These are phyloP conservation scores for Thryonomys swinderianus DNA, from an alignment of 2,113 vertebrate species.

Conservation along the genomic window DNA sequence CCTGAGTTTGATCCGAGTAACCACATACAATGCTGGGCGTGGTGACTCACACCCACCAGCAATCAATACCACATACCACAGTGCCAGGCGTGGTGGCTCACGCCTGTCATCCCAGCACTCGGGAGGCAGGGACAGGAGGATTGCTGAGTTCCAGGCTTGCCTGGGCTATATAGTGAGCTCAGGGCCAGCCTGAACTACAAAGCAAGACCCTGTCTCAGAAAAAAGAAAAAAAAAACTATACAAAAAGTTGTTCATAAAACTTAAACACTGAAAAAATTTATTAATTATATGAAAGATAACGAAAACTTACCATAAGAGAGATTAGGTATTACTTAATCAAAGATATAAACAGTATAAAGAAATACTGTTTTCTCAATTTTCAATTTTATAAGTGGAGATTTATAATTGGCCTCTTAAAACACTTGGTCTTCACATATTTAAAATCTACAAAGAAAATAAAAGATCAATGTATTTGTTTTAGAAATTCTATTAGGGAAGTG, in stretches of 20 bases:
- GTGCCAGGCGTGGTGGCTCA: no score
- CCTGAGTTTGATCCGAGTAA: no score
- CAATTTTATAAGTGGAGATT: background rate
- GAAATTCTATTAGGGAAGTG: background rate
- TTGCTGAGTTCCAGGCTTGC: no score
- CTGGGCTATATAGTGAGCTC: no score
- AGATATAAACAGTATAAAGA: background rate
- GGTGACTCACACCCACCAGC: no score
- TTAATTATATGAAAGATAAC: background rate
- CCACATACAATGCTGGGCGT: no score
- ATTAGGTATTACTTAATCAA: background rate
- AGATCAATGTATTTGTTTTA: background rate
- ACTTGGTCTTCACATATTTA: background rate
- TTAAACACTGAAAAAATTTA: background rate
- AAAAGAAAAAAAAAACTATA: background rate
- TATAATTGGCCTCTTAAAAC: background rate
- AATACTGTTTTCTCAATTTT: constrained; percentile 10
- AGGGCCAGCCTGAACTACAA: no score
- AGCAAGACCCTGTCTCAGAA: no score
- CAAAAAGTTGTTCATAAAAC: constrained; percentile 10
- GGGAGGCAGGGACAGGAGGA: no score
- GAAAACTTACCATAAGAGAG: background rate
- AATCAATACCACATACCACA: no score
- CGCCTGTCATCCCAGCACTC: no score
- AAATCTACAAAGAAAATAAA: background rate